A percentile compares a stretch with the other conserved stretches of the same genome.
Evolutionary conservation across 2,888 invertebrate species (phyloP).

Genomic region (Sinodicranocentrus sp.): DNA sequence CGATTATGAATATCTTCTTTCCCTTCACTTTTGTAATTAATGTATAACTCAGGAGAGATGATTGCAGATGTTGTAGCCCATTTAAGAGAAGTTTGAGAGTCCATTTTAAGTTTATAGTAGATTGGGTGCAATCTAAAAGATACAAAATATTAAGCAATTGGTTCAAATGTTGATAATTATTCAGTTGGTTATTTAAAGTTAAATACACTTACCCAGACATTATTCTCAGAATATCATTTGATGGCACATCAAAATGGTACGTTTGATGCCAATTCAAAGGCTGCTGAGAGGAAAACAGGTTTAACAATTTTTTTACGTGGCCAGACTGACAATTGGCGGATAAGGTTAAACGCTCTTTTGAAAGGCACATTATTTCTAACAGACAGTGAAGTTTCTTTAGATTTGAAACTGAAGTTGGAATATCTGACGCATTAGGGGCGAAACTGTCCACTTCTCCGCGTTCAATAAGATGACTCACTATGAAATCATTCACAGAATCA

Average conservation of each 20-base stretch:
- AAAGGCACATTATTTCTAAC: constrained; percentile 72
- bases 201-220: constrained; percentile 40
- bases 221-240: constrained; percentile 48
- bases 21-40: constrained; percentile 16
- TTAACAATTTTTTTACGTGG: constrained; percentile 68
- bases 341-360: constrained; percentile 69
- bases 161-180: not conserved
- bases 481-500: constrained; percentile 1
- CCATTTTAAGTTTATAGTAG: constrained; percentile 69
- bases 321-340: constrained; percentile 67
- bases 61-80: constrained; percentile 64
- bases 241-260: constrained; percentile 73
- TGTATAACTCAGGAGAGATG: constrained; percentile 59
- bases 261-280: constrained; percentile 66
- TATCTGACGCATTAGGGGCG: constrained; percentile 42
- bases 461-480: constrained; percentile 74
- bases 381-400: constrained; percentile 74
- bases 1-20: constrained; percentile 14
- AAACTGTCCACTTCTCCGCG: constrained; percentile 63
- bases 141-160: not conserved
- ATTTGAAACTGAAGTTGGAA: constrained; percentile 62
- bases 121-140: constrained; percentile 55
- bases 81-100: constrained; percentile 49
- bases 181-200: too few relatives aligned
- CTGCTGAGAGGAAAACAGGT: constrained; percentile 52